Base-by-base conservation (phyloP, 2,113 vertebrate genomes). In the Leptobrachium ailaonicum region DNA sequence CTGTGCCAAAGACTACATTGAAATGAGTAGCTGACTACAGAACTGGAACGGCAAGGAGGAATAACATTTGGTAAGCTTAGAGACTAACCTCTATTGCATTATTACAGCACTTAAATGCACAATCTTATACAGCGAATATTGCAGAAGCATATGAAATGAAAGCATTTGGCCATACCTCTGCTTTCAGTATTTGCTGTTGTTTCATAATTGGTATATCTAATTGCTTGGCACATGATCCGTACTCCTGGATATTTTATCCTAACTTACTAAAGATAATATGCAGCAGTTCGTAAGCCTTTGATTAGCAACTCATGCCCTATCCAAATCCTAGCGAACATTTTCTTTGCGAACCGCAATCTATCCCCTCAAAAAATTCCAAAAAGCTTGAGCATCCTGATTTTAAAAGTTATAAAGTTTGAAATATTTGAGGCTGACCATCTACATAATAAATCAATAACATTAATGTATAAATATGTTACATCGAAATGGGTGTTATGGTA, bases 171-270 rank as follows among this genome's bases (percentile, higher is more conserved):
- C 20, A 72, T 72, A 54, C 20, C 2, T 32, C 42, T 72, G 68
- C 43, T 71, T 50, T 32, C n/a, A 41, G 8, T 72, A 72, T 72
- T 71, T 72, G 20, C 70, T 72, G 47, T 71, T 72, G 45, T 72
- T 72, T 56, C 70, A 53, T 72, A 72, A 72, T 41, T 72, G 50
- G 70, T 72, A 12, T 32, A 54, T 53, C n/a, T 56, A 72, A 72
- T 20, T 12, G 10, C 70, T 56, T 72, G 70, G 70, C 20, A 54
- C 7, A 8, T 41, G n/a, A 11, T n/a, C 2, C 7, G 44, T 71
- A 8, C n/a, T 6, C 10, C 43, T 71, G 7, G 14, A 47, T 14
- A 47, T 71, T 47, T 71, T 7, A 71, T 47, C 32, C 6, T 71
- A 6, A 71, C 68, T 50, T 72, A 54, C 13, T 32, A 50, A 70